Percentiles rank a stretch among this genome's conserved stretches.
Conservation (phyloP, 2,797 vertebrate species). For the Sylvia borin region DNA sequence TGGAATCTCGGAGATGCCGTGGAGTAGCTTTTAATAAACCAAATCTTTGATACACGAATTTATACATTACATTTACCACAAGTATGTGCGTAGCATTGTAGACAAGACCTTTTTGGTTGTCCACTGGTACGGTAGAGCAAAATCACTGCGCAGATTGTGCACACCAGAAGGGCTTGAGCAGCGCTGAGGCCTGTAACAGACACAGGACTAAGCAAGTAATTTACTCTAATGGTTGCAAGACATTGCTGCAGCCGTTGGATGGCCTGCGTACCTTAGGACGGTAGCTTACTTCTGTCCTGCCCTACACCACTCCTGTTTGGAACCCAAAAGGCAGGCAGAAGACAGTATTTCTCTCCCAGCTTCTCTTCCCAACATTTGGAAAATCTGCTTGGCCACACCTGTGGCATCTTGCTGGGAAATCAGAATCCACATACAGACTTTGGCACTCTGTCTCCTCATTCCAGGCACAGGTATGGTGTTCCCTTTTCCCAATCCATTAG, state of each 20-base stretch:
- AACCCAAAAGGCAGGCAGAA: not conserved
- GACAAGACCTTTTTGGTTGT: not conserved
- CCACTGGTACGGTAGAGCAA: not conserved
- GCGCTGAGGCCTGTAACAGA: not conserved
- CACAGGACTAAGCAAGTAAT: not conserved
- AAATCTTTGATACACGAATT: no score
- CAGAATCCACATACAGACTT: not conserved
- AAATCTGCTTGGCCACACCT: not conserved
- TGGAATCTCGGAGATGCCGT: no score
- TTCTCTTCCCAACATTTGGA: not conserved
- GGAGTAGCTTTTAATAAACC: no score
- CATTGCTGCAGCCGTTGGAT: not conserved
- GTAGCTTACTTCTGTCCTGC: not conserved
- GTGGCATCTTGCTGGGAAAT: not conserved
- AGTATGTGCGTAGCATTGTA: not conserved
- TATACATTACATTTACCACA: no score
- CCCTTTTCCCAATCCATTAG: not conserved
- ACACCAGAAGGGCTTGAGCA: not conserved
- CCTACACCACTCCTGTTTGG: not conserved
- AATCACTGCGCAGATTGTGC: not conserved
- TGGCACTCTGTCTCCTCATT: fast-evolving
- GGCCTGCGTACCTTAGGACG: not conserved
- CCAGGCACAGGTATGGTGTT: not conserved
- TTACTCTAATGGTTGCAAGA: not conserved
- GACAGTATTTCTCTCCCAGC: not conserved